These are phyloP conservation scores for Alca torda DNA, from an alignment of 2,797 vertebrate species.

Conservation along the genomic window DNA sequence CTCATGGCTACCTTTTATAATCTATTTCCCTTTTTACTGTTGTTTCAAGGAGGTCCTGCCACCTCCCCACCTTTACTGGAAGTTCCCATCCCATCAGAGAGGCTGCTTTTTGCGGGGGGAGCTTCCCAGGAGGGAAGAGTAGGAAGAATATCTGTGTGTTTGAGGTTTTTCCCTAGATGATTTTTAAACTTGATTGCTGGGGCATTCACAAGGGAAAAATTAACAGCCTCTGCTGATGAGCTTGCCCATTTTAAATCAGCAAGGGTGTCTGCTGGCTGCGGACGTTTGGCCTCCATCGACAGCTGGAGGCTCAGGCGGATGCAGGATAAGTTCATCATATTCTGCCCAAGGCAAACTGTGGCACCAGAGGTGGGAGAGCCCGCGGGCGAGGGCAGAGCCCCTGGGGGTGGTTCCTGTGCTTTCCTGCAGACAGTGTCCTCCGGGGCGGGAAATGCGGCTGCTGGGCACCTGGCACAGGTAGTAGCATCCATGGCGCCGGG, in stretches of 20 bases:
- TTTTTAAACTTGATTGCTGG: not conserved
- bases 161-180: not conserved
- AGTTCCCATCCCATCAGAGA: not conserved
- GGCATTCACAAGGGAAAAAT: not conserved
- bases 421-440: not conserved
- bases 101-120: not conserved
- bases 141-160: not conserved
- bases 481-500: not conserved
- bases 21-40: not conserved
- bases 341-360: not conserved
- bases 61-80: not conserved
- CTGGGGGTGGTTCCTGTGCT: not conserved
- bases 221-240: not conserved
- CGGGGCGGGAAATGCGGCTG: not conserved
- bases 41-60: not conserved
- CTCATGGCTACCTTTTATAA: not conserved
- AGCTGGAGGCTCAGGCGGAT: not conserved
- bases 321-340: not conserved
- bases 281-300: not conserved
- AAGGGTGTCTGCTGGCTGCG: not conserved
- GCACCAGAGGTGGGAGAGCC: not conserved
- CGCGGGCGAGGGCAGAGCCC: not conserved
- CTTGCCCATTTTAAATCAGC: not conserved
- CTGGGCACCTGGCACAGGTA: not conserved
- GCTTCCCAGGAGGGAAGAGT: not conserved